These are phyloP conservation scores for Drosophila virilis DNA, from an alignment of 1,140 invertebrate genomes.

Conservation along the genomic window DNA sequence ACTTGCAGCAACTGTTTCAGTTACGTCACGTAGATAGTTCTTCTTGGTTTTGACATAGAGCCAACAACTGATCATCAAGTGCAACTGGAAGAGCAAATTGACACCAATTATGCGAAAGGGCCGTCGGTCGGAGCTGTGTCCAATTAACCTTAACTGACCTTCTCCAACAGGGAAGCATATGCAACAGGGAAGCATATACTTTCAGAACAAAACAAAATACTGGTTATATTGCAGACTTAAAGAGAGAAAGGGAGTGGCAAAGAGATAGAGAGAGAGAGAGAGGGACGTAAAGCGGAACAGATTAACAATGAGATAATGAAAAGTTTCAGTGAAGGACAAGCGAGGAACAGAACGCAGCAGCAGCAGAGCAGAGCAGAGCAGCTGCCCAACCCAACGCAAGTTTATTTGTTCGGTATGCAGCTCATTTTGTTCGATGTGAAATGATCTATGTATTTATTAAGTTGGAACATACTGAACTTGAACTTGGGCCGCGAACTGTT, in stretches of 20 bases:
- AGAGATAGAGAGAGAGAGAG: too few relatives aligned
- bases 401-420: slow-evolving; percentile 7
- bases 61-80: slow-evolving; percentile 23
- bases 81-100: slow-evolving; percentile 43
- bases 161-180: slow-evolving; percentile 31
- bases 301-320: neutral
- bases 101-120: slow-evolving; percentile 64
- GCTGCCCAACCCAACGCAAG: slow-evolving; percentile 3
- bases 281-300: neutral
- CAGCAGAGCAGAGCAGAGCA: slow-evolving; percentile 3
- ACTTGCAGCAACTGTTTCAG: slow-evolving; percentile 20
- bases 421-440: slow-evolving; percentile 4
- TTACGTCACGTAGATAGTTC: slow-evolving; percentile 36
- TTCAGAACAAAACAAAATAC: slow-evolving; percentile 35
- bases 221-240: slow-evolving; percentile 10
- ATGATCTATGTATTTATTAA: slow-evolving; percentile 16
- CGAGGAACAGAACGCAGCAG: neutral
- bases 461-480: slow-evolving; percentile 36
- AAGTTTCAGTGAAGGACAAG: slow-evolving; percentile 29
- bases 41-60: slow-evolving; percentile 8
- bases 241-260: neutral
- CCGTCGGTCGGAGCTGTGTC: slow-evolving; percentile 44
- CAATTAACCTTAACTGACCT: slow-evolving; percentile 72
- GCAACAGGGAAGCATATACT: slow-evolving; percentile 37
- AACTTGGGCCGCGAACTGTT: slow-evolving; percentile 38